Evolutionary conservation across 2,797 vertebrate genomes (phyloP).

Genomic region (Sorex maritimensis): DNA sequence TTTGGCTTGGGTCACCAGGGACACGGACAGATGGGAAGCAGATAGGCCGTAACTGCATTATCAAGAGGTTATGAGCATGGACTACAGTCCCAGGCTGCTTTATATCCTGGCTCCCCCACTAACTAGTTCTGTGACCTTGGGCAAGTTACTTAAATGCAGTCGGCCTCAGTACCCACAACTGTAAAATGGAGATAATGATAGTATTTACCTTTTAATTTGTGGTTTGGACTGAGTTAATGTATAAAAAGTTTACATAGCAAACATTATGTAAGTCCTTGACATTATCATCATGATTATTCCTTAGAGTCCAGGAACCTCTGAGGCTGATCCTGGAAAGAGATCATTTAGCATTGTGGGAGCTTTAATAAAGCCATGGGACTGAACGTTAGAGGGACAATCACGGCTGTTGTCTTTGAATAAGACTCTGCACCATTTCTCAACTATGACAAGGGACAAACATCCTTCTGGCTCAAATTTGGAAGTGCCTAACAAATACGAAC

Average conservation of each 20-base stretch:
- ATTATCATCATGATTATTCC: neutral
- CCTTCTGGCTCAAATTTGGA: neutral
- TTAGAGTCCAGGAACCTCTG: neutral
- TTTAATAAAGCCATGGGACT: constrained; percentile 7
- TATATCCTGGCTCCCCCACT: neutral
- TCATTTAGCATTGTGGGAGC: neutral
- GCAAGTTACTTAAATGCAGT: neutral
- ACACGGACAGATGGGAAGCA: constrained; percentile 6
- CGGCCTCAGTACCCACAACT: neutral
- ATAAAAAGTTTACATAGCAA: neutral
- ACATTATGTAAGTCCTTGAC: neutral
- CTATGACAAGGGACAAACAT: neutral
- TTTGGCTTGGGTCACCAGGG: neutral
- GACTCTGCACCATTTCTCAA: neutral
- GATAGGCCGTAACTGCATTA: neutral
- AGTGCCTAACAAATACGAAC: constrained; percentile 11
- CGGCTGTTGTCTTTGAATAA: neutral
- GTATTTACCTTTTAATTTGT: neutral
- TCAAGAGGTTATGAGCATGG: neutral
- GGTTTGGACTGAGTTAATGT: constrained; percentile 3
- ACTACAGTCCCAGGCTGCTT: neutral
- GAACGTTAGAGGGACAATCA: constrained; percentile 17
- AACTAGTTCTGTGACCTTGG: neutral
- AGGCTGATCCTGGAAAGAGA: constrained; percentile 6
- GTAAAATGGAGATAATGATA: constrained; percentile 28